Base-by-base conservation (phyloP, 2,113 vertebrate species). In the Python bivittatus region DNA sequence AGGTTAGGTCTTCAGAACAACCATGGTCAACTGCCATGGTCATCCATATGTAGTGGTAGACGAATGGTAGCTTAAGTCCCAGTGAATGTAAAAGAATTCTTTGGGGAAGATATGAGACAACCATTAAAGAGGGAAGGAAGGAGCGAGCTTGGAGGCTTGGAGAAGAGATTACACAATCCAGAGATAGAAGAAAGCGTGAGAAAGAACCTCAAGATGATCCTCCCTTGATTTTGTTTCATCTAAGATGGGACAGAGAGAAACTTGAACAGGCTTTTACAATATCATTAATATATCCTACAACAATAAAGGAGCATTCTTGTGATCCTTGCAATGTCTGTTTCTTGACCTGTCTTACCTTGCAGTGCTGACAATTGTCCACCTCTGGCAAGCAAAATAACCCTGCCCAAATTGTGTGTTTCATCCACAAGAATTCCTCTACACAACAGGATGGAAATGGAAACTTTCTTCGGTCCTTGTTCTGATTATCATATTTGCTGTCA, bases 401-500 rank as follows among this genome's bases (percentile, higher is more conserved):
- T 17, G 12, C 4, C 29, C 64, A 68, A 68, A n/a, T 1, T 33
- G 64, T 68, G 4, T 23, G 94, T 95, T 95, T 87, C 90, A 86
- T 20, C 38, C 44, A 44, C 29, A 91, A 12, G 15, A 1, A 38
- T 23, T 44, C 7, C 5, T 29, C 0, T 22, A 52, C 52, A 7
- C 27, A 29, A 42, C 25, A 33, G n/a, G 13, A 61, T 53, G 3
- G 22, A 64, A 27, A 88, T 13, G 33, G 52, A 57, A 23, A 1
- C 53, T 91, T 79, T 79, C 20, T 53, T 61, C 25, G 11, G 3
- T 54, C 88, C 0, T 9, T 88, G 58, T 64, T 95, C 53, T 33
- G n/a, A 33, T 94, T 64, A 64, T 91, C 89, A 0, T 22, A 87
- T 95, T 92, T 95, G 93, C 58, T 92, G 92, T 53, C 27, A 25